Evolutionary conservation across 1,140 invertebrate genomes (phyloP).

Genomic region (Mya arenaria): DNA sequence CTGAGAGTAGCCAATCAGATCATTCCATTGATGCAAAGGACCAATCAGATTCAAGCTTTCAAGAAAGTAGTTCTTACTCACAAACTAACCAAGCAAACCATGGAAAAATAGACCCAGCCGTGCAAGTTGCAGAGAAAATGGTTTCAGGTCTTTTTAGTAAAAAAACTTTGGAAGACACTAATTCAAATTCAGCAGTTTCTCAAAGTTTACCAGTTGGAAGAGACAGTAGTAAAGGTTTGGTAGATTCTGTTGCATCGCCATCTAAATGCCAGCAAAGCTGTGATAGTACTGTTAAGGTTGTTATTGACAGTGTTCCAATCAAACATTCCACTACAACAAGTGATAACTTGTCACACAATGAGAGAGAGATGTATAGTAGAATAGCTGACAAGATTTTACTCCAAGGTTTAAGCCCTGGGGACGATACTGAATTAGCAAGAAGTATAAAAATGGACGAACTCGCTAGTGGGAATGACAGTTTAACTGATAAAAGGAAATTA

Average conservation of each 20-base stretch:
- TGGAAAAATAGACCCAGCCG: constrained; percentile 12
- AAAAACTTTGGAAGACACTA: no score
- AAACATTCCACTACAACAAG: constrained; percentile 34
- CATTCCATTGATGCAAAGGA: constrained; percentile 52
- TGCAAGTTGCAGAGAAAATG: constrained; percentile 30
- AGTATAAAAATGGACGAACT: no score
- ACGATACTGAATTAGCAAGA: no score
- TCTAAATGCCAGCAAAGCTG: no score
- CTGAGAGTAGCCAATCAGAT: constrained; percentile 50
- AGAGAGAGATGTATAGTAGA: constrained; percentile 28
- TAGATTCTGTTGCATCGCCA: no score
- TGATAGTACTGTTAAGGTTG: constrained; percentile 13
- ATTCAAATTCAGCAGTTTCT: no score
- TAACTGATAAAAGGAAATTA: no score
- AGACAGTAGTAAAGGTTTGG: no score
- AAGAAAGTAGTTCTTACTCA: constrained; percentile 24
- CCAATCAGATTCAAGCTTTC: constrained; percentile 26
- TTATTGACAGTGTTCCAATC: not conserved
- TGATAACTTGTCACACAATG: not conserved
- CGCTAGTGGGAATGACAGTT: no score
- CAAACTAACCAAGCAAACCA: not conserved
- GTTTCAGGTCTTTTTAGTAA: constrained; percentile 30
- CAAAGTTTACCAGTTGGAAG: no score
- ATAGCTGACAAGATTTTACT: constrained; percentile 36
- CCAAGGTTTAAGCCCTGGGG: not conserved